Evolutionary conservation across 2,888 invertebrate species (phyloP).

Genomic region (Silvanus unidentatus): DNA sequence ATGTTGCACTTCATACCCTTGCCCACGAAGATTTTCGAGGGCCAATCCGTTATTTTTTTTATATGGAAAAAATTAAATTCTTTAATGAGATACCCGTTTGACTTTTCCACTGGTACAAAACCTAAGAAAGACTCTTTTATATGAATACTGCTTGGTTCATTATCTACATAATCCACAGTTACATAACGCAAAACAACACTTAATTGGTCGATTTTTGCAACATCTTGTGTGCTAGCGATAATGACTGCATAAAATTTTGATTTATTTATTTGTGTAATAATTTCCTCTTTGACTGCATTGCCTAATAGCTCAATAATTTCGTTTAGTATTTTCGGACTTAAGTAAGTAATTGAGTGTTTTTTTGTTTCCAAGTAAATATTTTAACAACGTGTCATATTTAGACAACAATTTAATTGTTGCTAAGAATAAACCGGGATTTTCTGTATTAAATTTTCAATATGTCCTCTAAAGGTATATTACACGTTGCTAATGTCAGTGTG

Average conservation of each 20-base stretch:
- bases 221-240: slow-evolving; percentile 5
- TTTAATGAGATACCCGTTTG: too few species aligned
- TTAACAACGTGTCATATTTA: too few species aligned
- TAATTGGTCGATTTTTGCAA: slow-evolving; percentile 3
- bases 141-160: too few species aligned
- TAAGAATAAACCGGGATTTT: slow-evolving; percentile 8
- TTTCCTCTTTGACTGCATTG: slow-evolving; percentile 4
- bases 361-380: slow-evolving; percentile 1
- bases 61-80: too few species aligned
- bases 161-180: too few species aligned
- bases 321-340: slow-evolving; percentile 8
- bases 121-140: too few species aligned
- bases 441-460: slow-evolving; percentile 3
- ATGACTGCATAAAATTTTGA: slow-evolving; percentile 5
- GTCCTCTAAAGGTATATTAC: slow-evolving; percentile 6
- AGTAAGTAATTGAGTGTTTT: slow-evolving; percentile 7
- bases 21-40: slow-evolving; percentile 8
- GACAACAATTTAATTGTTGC: too few species aligned
- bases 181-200: slow-evolving; percentile 6
- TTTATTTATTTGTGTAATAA: slow-evolving; percentile 1
- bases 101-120: too few species aligned
- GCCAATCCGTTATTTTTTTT: slow-evolving; percentile 1
- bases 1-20: slow-evolving; percentile 13
- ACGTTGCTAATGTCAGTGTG: not conserved
- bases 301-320: slow-evolving; percentile 7